phyloP scores from a whole-genome alignment of 2,888 invertebrate genomes.

The Sarcophaga rosellei region DNA sequence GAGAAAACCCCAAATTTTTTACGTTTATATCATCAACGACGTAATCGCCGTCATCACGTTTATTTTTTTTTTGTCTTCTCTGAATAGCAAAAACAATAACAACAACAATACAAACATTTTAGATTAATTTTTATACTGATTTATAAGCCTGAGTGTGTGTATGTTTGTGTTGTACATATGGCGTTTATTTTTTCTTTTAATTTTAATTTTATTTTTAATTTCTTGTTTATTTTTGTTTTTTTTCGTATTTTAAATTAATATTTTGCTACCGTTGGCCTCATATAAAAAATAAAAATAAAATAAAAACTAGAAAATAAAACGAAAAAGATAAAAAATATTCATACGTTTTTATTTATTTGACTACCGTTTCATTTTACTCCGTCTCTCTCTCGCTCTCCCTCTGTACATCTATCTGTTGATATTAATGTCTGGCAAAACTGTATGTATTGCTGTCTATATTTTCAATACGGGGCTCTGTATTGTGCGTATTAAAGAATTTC shows the following conservation, averaged over 20 bases:
- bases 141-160: not conserved
- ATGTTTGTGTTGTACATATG: not conserved
- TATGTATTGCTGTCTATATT: not conserved
- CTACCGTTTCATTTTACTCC: slow-evolving; percentile 6
- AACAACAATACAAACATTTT: too few species aligned
- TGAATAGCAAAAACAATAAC: not conserved
- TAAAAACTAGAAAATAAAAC: not conserved
- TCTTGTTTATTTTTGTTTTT: slow-evolving; percentile 1
- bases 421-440: not conserved
- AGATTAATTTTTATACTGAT: not conserved
- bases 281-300: slow-evolving; percentile 2
- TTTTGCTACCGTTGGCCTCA: slow-evolving; percentile 42
- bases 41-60: not conserved
- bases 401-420: not conserved
- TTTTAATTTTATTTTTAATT: too few species aligned
- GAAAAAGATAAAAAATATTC: not conserved
- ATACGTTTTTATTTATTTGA: slow-evolving; percentile 14
- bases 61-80: not conserved
- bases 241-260: slow-evolving; percentile 5
- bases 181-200: not conserved
- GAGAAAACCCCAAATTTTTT: slow-evolving; percentile 12
- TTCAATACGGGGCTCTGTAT: not conserved
- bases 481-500: not conserved
- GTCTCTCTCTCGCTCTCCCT: not conserved
- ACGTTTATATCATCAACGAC: slow-evolving; percentile 17